Evolutionary conservation across 2,113 vertebrate genomes (phyloP), one percentile per base, ranked within the genome.

Genomic region (Chitala chitala): DNA sequence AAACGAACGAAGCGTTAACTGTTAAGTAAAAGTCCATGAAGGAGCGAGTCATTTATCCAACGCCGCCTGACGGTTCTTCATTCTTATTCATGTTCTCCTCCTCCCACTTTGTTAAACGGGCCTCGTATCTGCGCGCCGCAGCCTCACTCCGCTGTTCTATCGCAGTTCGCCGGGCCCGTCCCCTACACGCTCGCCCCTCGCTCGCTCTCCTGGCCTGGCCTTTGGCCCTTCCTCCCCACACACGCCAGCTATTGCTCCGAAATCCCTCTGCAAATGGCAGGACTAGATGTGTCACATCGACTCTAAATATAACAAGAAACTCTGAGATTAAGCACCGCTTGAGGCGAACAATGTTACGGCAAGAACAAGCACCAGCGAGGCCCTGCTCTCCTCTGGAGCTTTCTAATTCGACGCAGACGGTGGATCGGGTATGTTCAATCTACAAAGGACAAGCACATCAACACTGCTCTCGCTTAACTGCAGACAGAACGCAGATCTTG

Each of bases 221-320:
- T 61, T 76, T 48, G 72, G 64, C 69, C 74, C 72, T 78, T 76
- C 72, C 59, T 76, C 74, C 78, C 51, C 20, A 46, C 40, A 42
- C 38, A 0, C 31, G 74, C 33, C 33, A 72, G 73, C 54, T 65
- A n/a, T 73, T 86, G 74, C 82, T 86, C 81, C 86, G n/a, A 90
- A 90, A 91, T 90, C 88, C 86, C 82, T 77, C 75, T 83, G 74
- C 86, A 85, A 86, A 89, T 86, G 87, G 82, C 76, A 85, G 80
- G 86, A 83, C 83, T 85, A 84, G 89, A 84, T 89, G 88, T 86
- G 85, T 89, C 86, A 89, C 87, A 87, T 87, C 86, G 87, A 89
- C 88, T 90, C 91, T 90, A 90, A 91, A 91, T 91, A 90, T 87
- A 88, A 87, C 88, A 89, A 85, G 87, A 89, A 83, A 85, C 73